Conservation (phyloP, 2,113 vertebrate genomes). For the Erinaceus europaeus region DNA sequence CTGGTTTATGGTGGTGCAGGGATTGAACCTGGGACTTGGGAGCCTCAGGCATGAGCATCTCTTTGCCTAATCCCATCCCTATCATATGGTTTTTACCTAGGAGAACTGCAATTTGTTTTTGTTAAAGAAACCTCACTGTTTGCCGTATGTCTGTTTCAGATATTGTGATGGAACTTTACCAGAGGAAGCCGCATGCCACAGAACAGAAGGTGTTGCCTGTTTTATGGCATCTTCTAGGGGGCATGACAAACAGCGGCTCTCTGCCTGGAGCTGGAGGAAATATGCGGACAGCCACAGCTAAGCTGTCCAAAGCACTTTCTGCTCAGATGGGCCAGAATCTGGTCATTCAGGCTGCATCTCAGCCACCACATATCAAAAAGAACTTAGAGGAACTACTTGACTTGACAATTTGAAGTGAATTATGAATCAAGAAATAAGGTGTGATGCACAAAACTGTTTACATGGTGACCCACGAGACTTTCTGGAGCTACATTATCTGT, state of each 20-base stretch:
- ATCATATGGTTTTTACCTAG: too few relatives aligned
- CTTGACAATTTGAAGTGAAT: constrained; percentile 60
- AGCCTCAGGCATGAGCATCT: too few relatives aligned
- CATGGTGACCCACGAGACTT: constrained; percentile 76
- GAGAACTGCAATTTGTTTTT: not conserved
- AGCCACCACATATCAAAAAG: constrained; percentile 84
- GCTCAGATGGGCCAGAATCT: constrained; percentile 89
- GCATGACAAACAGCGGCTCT: constrained; percentile 85
- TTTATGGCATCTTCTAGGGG: constrained; percentile 92
- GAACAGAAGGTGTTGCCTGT: constrained; percentile 91
- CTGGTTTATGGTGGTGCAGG: not conserved
- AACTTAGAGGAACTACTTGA: constrained; percentile 87
- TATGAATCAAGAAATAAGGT: constrained; percentile 40
- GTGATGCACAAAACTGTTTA: constrained; percentile 73
- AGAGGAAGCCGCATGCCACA: constrained; percentile 89
- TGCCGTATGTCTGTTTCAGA: constrained; percentile 79
- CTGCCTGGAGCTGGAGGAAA: constrained; percentile 86
- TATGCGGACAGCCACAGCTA: constrained; percentile 84
- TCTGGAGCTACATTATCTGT: constrained; percentile 74
- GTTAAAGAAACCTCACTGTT: not conserved
- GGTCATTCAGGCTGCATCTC: constrained; percentile 83
- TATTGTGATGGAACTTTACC: constrained; percentile 88
- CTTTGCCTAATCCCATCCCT: too few relatives aligned
- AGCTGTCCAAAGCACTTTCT: constrained; percentile 87
- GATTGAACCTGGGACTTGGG: not conserved